Conservation (phyloP, 2,888 invertebrate species). For the Tolmerus cingulatus region DNA sequence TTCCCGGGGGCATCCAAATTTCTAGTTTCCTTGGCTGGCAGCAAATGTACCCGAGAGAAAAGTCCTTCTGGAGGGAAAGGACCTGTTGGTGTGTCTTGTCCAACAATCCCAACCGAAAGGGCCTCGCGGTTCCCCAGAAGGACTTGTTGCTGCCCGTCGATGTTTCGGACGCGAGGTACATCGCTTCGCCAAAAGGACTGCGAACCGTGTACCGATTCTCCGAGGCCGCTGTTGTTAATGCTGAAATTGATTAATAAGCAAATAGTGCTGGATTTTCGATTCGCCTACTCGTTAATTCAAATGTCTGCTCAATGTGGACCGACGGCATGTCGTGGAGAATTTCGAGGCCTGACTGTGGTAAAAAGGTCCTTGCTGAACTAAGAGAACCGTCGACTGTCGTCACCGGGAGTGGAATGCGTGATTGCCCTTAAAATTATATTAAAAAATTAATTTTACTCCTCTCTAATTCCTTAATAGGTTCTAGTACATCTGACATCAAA, state of each 20-base stretch:
- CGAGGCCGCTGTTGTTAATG: conserved; percentile 66
- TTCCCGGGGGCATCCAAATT: conserved; percentile 76
- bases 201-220: conserved; percentile 78
- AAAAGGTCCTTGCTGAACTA: conserved; percentile 54
- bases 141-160: conserved; percentile 71
- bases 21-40: conserved; percentile 74
- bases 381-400: conserved; percentile 55
- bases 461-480: neutral
- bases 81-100: conserved; percentile 87
- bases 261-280: neutral
- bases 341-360: conserved; percentile 73
- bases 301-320: conserved; percentile 79
- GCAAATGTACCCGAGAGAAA: conserved; percentile 75
- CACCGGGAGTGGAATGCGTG: conserved; percentile 56
- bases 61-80: conserved; percentile 74
- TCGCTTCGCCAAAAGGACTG: conserved; percentile 75
- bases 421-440: conserved; percentile 45
- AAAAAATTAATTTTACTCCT: neutral
- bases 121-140: conserved; percentile 72
- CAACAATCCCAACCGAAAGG: conserved; percentile 80
- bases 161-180: conserved; percentile 77
- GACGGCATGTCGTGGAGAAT: conserved; percentile 75
- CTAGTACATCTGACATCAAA: neutral
- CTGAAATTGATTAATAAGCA: conserved; percentile 50
- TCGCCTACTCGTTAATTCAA: conserved; percentile 73